Percentiles rank a stretch among this genome's conserved stretches.
These are phyloP conservation scores for Trachymyrmex septentrionalis DNA, from an alignment of 1,140 invertebrate genomes.

Conservation along the genomic window DNA sequence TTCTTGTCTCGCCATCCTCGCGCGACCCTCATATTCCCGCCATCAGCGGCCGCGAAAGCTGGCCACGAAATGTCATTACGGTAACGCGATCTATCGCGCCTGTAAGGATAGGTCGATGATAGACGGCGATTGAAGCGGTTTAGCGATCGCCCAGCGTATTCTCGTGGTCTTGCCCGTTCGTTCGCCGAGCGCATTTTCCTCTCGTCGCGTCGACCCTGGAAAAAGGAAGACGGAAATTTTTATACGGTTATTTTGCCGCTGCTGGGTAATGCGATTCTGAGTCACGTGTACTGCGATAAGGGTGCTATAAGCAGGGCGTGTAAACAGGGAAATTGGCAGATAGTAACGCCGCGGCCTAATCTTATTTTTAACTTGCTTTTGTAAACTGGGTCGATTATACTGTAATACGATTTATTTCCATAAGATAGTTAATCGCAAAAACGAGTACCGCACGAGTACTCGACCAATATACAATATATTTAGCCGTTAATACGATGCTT, in stretches of 20 bases:
- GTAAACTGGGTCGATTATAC: slow-evolving; percentile 25
- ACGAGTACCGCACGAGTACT: slow-evolving; percentile 2
- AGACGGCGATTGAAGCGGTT: slow-evolving; percentile 21
- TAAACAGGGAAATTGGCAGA: slow-evolving; percentile 45
- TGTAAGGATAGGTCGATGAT: slow-evolving; percentile 33
- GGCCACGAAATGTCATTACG: slow-evolving; percentile 68
- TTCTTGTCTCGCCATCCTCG: slow-evolving; percentile 14
- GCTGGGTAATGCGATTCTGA: slow-evolving; percentile 39
- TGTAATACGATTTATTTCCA: slow-evolving; percentile 49
- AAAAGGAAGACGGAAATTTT: slow-evolving; percentile 32
- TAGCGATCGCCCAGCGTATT: background rate
- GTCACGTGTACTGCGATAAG: slow-evolving; percentile 14
- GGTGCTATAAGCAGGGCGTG: slow-evolving; percentile 8
- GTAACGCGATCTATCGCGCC: slow-evolving; percentile 48
- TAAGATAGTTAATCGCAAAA: slow-evolving; percentile 29
- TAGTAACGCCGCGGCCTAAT: slow-evolving; percentile 24
- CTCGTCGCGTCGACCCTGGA: background rate
- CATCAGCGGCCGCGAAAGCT: slow-evolving; percentile 33
- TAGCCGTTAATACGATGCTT: background rate
- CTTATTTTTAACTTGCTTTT: slow-evolving; percentile 37
- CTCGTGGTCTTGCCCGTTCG: background rate
- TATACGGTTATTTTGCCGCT: slow-evolving; percentile 16
- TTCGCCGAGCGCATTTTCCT: background rate
- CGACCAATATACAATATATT: background rate
- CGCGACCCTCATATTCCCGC: background rate